Conservation (phyloP, 1,140 invertebrate genomes). For the Drosophila watanabei region DNA sequence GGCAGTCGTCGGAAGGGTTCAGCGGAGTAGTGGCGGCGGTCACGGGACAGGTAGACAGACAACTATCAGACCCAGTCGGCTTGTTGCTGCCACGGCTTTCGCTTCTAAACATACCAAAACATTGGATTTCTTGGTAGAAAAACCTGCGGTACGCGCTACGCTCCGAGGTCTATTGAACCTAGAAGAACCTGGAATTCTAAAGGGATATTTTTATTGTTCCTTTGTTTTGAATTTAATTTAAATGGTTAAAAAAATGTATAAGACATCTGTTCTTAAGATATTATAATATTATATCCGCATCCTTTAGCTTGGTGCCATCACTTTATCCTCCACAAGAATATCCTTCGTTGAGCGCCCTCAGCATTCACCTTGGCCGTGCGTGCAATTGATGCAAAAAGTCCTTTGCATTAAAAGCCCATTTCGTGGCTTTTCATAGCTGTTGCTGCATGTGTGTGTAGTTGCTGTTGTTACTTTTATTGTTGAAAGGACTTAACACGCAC, state of each 20-base stretch:
- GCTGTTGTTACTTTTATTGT: conserved; percentile 32
- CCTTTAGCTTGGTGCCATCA: neutral
- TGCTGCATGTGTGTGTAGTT: conserved; percentile 25
- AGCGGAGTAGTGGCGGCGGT: conserved; percentile 1
- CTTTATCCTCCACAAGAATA: neutral
- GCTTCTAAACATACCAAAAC: conserved; percentile 79
- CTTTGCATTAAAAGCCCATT: conserved; percentile 80
- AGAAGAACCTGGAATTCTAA: neutral
- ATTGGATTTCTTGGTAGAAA: conserved; percentile 41
- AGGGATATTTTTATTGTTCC: neutral
- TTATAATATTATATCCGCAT: neutral
- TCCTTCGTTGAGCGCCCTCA: conserved; percentile 43
- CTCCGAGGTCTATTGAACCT: conserved; percentile 10
- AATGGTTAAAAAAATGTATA: neutral
- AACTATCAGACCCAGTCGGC: conserved; percentile 32
- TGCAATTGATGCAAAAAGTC: conserved; percentile 65
- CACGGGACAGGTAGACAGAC: conserved; percentile 36
- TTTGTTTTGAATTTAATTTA: neutral
- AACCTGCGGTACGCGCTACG: conserved; percentile 41
- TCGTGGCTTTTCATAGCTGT: conserved; percentile 61
- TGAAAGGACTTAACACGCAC: conserved; percentile 27
- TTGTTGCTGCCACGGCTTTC: conserved; percentile 47
- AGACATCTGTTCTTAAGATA: neutral
- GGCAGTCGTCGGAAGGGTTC: conserved; percentile 35
- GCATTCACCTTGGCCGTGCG: conserved; percentile 73